Evolutionary conservation across 35 echinoderm and acorn worm species (phyloP).

Genomic region (Nesometra sesokonis): DNA sequence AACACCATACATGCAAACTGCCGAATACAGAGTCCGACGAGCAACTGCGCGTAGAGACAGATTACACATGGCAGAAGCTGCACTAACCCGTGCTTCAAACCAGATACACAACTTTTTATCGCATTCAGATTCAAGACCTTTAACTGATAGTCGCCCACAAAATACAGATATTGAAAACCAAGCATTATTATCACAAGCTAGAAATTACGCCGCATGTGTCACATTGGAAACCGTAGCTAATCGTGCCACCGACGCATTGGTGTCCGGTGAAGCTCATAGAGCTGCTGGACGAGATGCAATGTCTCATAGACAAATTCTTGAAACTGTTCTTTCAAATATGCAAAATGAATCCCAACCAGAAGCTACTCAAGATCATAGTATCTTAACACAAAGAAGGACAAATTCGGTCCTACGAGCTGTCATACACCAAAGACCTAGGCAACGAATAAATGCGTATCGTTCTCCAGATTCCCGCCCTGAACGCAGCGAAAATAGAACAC

Average conservation of each 20-base stretch:
- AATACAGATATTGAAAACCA: background rate
- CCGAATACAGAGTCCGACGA: background rate
- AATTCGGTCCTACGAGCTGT: background rate
- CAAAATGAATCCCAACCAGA: background rate
- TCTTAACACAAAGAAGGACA: background rate
- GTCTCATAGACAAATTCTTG: background rate
- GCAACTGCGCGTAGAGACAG: background rate
- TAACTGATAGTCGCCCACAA: background rate
- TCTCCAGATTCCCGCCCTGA: background rate
- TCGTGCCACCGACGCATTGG: background rate
- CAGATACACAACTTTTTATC: background rate
- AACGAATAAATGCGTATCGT: background rate
- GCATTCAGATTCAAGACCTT: background rate
- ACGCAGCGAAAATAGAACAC: background rate
- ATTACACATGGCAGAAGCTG: background rate
- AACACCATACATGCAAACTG: background rate
- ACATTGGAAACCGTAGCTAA: background rate
- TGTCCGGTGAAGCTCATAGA: background rate
- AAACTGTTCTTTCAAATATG: background rate
- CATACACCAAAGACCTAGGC: background rate
- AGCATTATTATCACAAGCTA: background rate
- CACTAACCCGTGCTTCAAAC: background rate
- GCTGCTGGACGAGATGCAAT: background rate
- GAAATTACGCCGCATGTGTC: background rate
- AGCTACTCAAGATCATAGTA: background rate